Conservation (phyloP, 2,888 invertebrate species). For the Reticulitermes lucifugus region DNA sequence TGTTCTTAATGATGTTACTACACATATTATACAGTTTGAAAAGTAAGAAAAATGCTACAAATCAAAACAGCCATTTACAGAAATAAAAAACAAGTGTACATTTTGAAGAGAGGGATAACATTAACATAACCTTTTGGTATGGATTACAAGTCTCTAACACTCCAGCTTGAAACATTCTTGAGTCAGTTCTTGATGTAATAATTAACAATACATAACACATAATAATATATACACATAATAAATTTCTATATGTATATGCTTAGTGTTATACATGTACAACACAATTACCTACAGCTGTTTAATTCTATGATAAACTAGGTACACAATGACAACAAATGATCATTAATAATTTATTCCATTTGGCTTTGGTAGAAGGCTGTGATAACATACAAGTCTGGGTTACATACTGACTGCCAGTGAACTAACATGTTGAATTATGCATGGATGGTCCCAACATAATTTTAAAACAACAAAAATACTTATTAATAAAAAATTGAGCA, state of each 20-base stretch:
- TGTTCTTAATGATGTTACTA: background rate
- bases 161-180: slow-evolving; percentile 17
- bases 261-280: slow-evolving; percentile 9
- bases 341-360: slow-evolving; percentile 15
- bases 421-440: background rate
- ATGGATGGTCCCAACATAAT: slow-evolving; percentile 30
- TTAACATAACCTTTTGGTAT: slow-evolving; percentile 6
- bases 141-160: background rate
- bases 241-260: background rate
- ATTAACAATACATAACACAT: slow-evolving; percentile 6
- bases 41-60: background rate
- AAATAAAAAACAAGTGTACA: background rate
- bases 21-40: background rate
- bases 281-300: slow-evolving; percentile 20
- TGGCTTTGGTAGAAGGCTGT: slow-evolving; percentile 25
- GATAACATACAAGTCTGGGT: background rate
- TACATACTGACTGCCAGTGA: background rate
- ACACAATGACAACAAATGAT: slow-evolving; percentile 32
- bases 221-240: background rate
- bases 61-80: background rate
- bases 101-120: background rate
- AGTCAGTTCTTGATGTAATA: slow-evolving; percentile 4
- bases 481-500: slow-evolving; percentile 12
- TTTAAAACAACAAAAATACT: slow-evolving; percentile 21
- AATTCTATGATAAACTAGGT: slow-evolving; percentile 20